Conservation (phyloP, 2,113 vertebrate species). For the Spea bombifrons region DNA sequence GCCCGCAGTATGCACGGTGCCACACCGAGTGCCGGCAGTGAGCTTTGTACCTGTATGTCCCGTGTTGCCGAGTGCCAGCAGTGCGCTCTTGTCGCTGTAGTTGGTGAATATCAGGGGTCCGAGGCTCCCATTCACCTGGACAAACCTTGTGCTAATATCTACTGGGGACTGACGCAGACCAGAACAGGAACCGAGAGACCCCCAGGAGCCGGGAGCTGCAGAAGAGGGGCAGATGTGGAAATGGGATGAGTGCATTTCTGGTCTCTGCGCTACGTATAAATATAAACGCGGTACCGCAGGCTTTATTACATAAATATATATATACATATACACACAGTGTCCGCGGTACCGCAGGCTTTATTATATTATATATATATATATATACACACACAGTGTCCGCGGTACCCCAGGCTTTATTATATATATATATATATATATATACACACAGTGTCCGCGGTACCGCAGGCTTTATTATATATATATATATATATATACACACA, state of each 20-base stretch:
- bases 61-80: constrained; percentile 52
- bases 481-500: no score
- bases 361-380: no score
- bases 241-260: no score
- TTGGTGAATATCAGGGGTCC: constrained; percentile 53
- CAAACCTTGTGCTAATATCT: constrained; percentile 55
- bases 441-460: no score
- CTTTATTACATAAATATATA: neutral
- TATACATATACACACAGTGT: no score
- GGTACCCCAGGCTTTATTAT: no score
- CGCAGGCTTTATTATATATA: no score
- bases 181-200: constrained; percentile 38
- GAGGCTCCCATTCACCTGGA: constrained; percentile 20
- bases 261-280: no score
- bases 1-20: neutral
- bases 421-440: no score
- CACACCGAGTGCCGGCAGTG: no score
- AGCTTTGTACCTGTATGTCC: constrained; percentile 55
- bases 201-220: constrained; percentile 17
- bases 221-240: neutral
- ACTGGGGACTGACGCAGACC: constrained; percentile 65
- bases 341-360: no score
- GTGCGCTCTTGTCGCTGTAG: neutral
- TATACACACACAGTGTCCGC: no score
- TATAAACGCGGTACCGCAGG: neutral